Percentiles rank a stretch among this genome's conserved stretches.
Conservation (phyloP, 1,140 invertebrate species). For the Zaprionus gabonicus region DNA sequence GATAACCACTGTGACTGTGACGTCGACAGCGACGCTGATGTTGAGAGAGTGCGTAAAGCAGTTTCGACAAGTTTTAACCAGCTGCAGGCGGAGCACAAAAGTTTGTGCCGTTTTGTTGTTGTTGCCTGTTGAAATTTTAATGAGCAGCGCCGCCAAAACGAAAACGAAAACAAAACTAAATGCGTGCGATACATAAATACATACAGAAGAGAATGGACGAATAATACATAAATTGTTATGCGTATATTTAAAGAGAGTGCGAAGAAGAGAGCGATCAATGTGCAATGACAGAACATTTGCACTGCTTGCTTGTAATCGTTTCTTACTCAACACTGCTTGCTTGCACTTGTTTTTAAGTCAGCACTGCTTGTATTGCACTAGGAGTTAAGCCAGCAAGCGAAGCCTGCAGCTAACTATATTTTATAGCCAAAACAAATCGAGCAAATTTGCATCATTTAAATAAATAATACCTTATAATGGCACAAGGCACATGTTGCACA, state of each 20-base stretch:
- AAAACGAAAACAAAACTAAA: constrained; percentile 29
- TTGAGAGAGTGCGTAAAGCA: constrained; percentile 45
- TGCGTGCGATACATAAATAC: constrained; percentile 21
- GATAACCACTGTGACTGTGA: background rate
- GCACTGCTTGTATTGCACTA: background rate
- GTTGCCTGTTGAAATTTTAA: constrained; percentile 51
- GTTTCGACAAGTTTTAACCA: constrained; percentile 57
- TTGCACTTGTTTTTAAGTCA: background rate
- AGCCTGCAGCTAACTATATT: background rate
- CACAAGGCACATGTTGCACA: constrained; percentile 9
- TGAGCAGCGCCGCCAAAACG: constrained; percentile 35
- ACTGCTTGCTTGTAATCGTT: background rate
- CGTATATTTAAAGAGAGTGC: constrained; percentile 38
- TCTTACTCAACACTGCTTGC: background rate
- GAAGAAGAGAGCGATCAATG: background rate
- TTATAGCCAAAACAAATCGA: constrained; percentile 20
- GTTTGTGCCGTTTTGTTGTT: constrained; percentile 14
- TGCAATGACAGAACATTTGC: background rate
- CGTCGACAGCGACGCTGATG: background rate
- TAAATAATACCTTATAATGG: constrained; percentile 23
- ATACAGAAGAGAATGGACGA: constrained; percentile 12
- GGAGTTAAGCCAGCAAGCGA: background rate
- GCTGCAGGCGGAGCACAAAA: constrained; percentile 41
- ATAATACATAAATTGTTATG: background rate
- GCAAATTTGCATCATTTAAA: constrained; percentile 28